These are phyloP conservation scores for Ganaspis brasiliensis DNA, from an alignment of 2,888 invertebrate species.

Conservation along the genomic window DNA sequence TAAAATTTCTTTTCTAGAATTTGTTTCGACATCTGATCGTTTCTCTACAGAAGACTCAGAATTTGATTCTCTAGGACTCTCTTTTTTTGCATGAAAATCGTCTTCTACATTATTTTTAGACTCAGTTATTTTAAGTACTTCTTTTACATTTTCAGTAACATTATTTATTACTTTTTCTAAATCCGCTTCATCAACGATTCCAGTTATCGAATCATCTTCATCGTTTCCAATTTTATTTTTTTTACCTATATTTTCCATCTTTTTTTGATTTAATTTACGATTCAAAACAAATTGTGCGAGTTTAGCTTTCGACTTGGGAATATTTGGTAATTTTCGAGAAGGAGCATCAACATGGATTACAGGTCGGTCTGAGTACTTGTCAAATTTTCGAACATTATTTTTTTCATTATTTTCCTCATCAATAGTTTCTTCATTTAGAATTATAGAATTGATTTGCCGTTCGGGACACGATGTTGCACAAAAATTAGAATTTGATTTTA, in stretches of 20 bases:
- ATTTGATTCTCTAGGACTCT: background rate
- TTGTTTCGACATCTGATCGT: background rate
- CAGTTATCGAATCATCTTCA: background rate
- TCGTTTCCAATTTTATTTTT: background rate
- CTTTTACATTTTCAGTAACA: background rate
- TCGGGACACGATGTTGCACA: background rate
- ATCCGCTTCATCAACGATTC: background rate
- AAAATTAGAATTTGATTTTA: background rate
- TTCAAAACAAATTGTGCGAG: background rate
- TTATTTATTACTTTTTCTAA: background rate
- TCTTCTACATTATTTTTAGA: background rate
- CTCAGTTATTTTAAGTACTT: background rate
- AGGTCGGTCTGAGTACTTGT: constrained; percentile 4
- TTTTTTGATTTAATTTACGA: background rate
- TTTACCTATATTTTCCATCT: background rate
- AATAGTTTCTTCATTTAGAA: background rate
- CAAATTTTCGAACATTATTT: background rate
- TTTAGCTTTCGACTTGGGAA: background rate
- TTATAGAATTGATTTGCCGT: too few species aligned
- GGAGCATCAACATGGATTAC: constrained; percentile 2
- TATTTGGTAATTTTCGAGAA: background rate
- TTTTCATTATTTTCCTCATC: background rate
- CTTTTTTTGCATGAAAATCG: background rate
- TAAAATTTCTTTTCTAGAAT: background rate
- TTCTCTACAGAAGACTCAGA: background rate